These are phyloP conservation scores for Saimiri boliviensis DNA, from an alignment of 2,113 vertebrate genomes.

Conservation along the genomic window DNA sequence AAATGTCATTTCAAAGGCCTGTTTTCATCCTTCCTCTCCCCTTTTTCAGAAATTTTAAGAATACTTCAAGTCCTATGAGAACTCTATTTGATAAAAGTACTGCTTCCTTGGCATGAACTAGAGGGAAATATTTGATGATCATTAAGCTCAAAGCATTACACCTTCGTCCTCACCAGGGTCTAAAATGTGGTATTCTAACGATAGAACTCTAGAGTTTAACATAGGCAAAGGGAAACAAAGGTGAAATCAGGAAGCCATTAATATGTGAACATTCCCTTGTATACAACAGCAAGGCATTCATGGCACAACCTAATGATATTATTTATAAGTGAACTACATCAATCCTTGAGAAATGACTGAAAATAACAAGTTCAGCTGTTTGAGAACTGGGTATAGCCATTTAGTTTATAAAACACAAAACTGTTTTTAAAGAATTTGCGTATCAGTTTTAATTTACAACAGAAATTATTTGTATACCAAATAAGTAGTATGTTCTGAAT, in stretches of 20 bases:
- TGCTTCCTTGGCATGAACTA: background rate
- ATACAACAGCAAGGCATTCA: background rate
- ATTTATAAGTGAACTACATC: background rate
- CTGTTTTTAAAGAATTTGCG: background rate
- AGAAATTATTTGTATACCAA: background rate
- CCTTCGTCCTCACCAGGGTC: background rate
- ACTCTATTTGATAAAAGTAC: background rate
- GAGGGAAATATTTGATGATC: background rate
- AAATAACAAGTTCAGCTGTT: background rate
- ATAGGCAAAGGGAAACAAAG: background rate
- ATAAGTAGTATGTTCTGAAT: background rate
- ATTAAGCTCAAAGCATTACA: background rate
- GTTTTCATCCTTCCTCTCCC: background rate
- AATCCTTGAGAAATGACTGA: background rate
- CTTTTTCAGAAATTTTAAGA: conserved; percentile 20
- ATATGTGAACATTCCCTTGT: background rate
- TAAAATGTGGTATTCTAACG: background rate
- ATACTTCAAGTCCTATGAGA: background rate
- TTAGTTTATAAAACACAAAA: background rate
- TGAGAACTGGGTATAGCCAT: background rate
- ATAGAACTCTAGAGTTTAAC: conserved; percentile 27
- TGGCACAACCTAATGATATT: background rate
- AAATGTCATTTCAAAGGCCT: conserved; percentile 18
- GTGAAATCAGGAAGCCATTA: background rate
- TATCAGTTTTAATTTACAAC: conserved; percentile 8